Evolutionary conservation across 2,113 vertebrate genomes (phyloP).

Genomic region (Eupsittula cactorum): DNA sequence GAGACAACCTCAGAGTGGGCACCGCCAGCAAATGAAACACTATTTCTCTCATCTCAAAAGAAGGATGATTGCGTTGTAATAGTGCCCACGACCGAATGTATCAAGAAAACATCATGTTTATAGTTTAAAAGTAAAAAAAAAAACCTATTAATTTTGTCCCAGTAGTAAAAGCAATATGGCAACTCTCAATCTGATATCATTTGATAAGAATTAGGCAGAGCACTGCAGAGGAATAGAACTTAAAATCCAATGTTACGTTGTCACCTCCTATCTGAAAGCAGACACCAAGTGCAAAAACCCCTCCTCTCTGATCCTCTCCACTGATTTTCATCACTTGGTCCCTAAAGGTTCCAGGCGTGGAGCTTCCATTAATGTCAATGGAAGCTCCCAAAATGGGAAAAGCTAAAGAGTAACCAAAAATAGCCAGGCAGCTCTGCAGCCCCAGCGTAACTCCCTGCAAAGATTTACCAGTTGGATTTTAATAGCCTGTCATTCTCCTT

Average conservation of each 20-base stretch:
- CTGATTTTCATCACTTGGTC: not conserved
- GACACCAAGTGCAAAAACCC: not conserved
- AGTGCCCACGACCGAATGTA: not conserved
- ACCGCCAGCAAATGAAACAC: not conserved
- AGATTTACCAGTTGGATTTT: conserved; percentile 8
- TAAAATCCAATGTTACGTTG: not conserved
- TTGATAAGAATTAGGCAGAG: not conserved
- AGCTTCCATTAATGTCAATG: not conserved
- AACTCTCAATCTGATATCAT: not conserved
- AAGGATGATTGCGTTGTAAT: not conserved
- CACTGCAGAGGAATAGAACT: not conserved
- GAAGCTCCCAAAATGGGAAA: not conserved
- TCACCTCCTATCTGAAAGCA: not conserved
- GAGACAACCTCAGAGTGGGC: not conserved
- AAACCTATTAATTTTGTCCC: not conserved
- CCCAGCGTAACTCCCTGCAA: not conserved
- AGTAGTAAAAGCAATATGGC: not conserved
- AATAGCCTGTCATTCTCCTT: conserved; percentile 15
- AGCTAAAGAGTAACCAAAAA: conserved; percentile 13
- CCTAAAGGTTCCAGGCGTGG: not conserved
- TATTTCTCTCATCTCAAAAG: not conserved
- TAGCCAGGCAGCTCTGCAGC: conserved; percentile 17
- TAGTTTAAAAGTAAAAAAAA: not conserved
- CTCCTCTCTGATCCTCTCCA: not conserved
- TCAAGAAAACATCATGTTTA: not conserved